These are phyloP conservation scores for Acyrthosiphon pisum DNA, from an alignment of 1,140 invertebrate genomes.

Conservation along the genomic window DNA sequence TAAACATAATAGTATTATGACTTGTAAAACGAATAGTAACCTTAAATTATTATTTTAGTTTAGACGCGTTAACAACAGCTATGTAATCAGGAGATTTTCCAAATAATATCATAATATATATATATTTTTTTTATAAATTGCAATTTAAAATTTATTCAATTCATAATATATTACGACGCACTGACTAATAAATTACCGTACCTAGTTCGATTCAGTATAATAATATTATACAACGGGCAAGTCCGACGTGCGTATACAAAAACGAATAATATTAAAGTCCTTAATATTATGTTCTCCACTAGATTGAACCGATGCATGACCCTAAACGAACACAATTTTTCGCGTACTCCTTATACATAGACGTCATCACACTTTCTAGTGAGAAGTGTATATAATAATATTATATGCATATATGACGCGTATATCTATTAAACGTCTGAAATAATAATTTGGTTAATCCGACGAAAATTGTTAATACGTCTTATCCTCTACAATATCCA, in stretches of 20 bases:
- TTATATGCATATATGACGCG: too few species aligned
- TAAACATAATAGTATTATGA: background rate
- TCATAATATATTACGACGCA: background rate
- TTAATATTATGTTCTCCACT: background rate
- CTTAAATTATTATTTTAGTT: background rate
- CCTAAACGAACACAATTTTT: background rate
- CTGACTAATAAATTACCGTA: background rate
- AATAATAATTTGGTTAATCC: constrained; percentile 8
- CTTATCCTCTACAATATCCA: background rate
- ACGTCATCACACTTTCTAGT: background rate
- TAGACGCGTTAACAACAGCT: background rate
- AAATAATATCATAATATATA: background rate
- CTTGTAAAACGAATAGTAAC: background rate
- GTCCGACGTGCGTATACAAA: background rate
- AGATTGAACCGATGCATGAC: constrained; percentile 1
- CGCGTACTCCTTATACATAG: background rate
- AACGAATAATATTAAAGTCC: background rate
- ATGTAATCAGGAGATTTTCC: background rate
- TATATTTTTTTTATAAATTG: background rate
- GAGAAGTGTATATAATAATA: background rate
- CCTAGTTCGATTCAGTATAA: background rate
- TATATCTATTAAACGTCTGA: background rate
- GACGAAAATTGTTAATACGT: background rate
- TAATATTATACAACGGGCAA: background rate
- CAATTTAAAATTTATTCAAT: background rate